Conservation (phyloP, 2,113 vertebrate species). For the Gallinago paraguaiae region DNA sequence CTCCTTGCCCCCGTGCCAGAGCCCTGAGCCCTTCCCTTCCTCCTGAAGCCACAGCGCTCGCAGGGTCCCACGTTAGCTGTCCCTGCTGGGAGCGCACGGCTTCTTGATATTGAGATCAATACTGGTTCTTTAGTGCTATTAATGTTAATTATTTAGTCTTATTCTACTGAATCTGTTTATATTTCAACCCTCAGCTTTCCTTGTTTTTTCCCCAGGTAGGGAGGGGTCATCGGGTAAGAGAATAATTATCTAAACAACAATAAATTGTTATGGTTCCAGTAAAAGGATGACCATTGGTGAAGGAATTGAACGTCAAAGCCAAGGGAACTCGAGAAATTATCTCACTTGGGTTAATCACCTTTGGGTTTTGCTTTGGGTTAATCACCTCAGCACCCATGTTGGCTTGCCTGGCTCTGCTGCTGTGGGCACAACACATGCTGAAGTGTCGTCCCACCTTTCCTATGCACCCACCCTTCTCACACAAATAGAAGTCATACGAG, state of each 20-base stretch:
- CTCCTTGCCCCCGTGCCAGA: not conserved
- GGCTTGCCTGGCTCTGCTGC: accelerated
- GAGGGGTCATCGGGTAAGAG: not conserved
- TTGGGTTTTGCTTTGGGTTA: not conserved
- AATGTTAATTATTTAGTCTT: not conserved
- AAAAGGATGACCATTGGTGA: not conserved
- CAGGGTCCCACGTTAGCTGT: not conserved
- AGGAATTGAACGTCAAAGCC: not conserved
- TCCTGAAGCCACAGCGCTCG: not conserved
- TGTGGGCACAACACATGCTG: not conserved
- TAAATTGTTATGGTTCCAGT: not conserved
- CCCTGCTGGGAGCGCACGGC: not conserved
- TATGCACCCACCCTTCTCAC: not conserved
- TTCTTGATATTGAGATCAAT: not conserved
- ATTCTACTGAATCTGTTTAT: not conserved
- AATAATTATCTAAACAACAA: not conserved
- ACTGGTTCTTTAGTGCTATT: not conserved
- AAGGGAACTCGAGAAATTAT: not conserved
- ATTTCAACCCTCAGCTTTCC: not conserved
- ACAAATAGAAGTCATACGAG: not conserved
- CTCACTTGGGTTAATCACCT: too few species aligned
- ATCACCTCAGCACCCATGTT: not conserved
- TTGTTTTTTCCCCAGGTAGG: not conserved
- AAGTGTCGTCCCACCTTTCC: not conserved
- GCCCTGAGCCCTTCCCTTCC: not conserved